phyloP scores from a whole-genome alignment of 2,888 invertebrate species.

The Dione juno region DNA sequence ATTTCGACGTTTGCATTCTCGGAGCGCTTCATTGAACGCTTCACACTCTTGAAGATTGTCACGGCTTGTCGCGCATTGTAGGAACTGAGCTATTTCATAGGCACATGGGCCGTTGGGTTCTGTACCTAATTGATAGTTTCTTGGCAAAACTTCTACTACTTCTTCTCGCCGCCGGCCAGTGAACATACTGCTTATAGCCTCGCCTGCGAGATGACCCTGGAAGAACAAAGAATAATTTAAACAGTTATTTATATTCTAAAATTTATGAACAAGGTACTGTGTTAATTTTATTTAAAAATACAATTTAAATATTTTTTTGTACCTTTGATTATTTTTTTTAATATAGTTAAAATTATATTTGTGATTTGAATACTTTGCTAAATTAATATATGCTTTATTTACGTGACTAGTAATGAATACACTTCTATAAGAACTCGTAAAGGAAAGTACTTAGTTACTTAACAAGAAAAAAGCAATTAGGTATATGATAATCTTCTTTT shows the following conservation, averaged over 20 bases:
- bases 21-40: slow-evolving; percentile 97
- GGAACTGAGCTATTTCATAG: slow-evolving; percentile 96
- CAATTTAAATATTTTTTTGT: background rate
- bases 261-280: too few relatives aligned
- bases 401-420: too few relatives aligned
- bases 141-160: slow-evolving; percentile 63
- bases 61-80: slow-evolving; percentile 94
- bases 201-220: slow-evolving; percentile 94
- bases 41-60: slow-evolving; percentile 94
- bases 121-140: slow-evolving; percentile 60
- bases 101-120: slow-evolving; percentile 91
- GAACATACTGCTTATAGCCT: slow-evolving; percentile 87
- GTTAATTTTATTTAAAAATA: too few relatives aligned
- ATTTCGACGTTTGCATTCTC: slow-evolving; percentile 93
- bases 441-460: background rate
- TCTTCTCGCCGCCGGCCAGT: slow-evolving; percentile 62
- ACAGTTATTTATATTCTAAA: background rate
- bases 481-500: too few relatives aligned
- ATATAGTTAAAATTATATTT: background rate
- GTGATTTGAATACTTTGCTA: too few relatives aligned
- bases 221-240: background rate
- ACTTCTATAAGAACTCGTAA: too few relatives aligned
- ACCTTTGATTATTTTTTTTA: too few relatives aligned
- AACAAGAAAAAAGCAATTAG: background rate
- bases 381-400: too few relatives aligned